Base-by-base conservation (phyloP, 1,140 invertebrate species). In the Brachionus rotundiformis region DNA sequence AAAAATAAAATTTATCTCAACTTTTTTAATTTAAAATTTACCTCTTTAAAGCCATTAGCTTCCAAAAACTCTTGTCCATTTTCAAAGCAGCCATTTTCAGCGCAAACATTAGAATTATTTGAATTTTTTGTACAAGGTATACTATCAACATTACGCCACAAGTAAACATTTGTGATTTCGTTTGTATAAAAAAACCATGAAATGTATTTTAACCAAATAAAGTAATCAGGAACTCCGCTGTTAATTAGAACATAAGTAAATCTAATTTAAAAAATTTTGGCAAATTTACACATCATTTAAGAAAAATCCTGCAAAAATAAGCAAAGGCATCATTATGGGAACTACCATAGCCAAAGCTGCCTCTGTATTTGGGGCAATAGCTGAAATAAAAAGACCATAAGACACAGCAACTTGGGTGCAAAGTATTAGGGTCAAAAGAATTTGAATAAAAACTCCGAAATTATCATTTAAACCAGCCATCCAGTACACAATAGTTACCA, bases 281-380 rank as follows among this genome's bases (percentile, higher is more conserved):
- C 0, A 27, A 36, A 11, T 16, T 79, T 63, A 79, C 76, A 47
- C 59, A 29, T 92, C 92, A 86, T 98, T 98, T 19, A 98, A 88
- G 87, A 97, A 98, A 88, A 97, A 98, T 59, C 96, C 96, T 63
- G 95, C 95, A 86, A 98, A 97, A 13, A 98, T 88, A 86, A 98
- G 89, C 86, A 98, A 93, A 0, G 95, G 95, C 82, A 97, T 94
- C 68, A 97, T 92, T 23, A 96, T 90, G 1, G 95, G 94, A 11
- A 95, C 94, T 1, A 94, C 93, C 71, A 98, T 90, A 0, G 94
- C 93, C 3, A 96, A 87, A 0, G 95, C 94, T 19, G 47, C 19
- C 1, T 81, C 63, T n/a, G 39, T 13, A 81, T 68, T 49, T 19
- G 79, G 47, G 3, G 79, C 63, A 8, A 81, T 19, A 7, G 41